Evolutionary conservation across 2,888 invertebrate species (phyloP), one percentile per base, ranked within the genome.

Genomic region (Lochmaea crataegi): DNA sequence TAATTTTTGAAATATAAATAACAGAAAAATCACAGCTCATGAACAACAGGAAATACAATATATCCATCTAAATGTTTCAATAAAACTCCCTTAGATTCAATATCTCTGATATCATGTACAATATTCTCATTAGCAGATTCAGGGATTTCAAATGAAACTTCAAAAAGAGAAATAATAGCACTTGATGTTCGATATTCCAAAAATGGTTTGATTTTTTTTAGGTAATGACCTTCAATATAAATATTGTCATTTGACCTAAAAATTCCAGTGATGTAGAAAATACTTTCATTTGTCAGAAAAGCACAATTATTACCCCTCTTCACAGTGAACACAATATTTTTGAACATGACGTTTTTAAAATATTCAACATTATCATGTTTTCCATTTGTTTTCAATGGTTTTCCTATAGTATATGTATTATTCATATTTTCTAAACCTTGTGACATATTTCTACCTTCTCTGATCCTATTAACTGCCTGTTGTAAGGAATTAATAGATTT

Each of bases 401-500:
- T 38, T n/a, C 58, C 60, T 68, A 68, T 48, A 11, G 60, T 60
- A 68, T 26, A 68, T 18, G 61, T 51, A 18, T 68, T 61, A 26
- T 60, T 60, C 12, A 45, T 56, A 56, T 26, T 69, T 42, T 61
- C 60, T 68, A 16, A 22, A 26, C 16, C 60, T 26, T 26, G 16
- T 38, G 68, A 68, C 60, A 68, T 68, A 60, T 26, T 58, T 42
- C 45, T 51, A 56, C 69, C 69, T 53, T 69, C 69, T 12, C 56
- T 41, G 6, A 69, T 63, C 63, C 69, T 69, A 69, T 69, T 69
- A 16, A 69, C 69, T 32, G 45, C 69, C 45, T 69, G 63, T 69
- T 69, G 69, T 69, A 63, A 63, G n/a, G 63, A 63, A 56, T 64
- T 53, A 69, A 64, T 69, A 3, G 69, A 69, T 26, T 69, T 69